Evolutionary conservation across 2,797 vertebrate genomes (phyloP).

Genomic region (Sebastes cheni): DNA sequence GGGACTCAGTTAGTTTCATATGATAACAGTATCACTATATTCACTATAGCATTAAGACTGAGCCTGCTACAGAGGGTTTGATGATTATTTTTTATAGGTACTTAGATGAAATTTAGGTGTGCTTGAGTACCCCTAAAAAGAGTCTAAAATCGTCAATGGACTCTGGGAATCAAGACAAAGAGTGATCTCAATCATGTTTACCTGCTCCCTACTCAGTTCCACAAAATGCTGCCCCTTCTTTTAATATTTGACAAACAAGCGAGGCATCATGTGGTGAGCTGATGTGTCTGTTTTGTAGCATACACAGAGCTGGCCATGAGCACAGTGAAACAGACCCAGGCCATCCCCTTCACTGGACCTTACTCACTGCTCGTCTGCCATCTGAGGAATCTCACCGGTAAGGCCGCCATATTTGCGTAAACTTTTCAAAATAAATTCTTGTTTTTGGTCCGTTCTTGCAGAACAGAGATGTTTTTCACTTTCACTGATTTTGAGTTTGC

Average conservation of each 20-base stretch:
- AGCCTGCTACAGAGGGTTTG: no score
- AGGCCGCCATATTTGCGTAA: neutral
- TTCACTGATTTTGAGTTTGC: neutral
- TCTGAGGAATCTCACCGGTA: constrained; percentile 91
- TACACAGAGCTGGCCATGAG: constrained; percentile 97
- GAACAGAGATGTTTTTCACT: neutral
- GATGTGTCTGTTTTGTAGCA: constrained; percentile 74
- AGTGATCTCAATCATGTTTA: neutral
- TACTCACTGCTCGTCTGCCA: constrained; percentile 91
- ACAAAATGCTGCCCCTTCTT: neutral
- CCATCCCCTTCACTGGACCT: constrained; percentile 92
- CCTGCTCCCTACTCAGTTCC: neutral
- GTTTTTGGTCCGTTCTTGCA: neutral
- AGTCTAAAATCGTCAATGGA: no score
- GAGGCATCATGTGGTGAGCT: neutral
- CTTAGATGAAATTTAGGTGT: no score
- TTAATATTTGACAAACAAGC: neutral
- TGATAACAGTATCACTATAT: no score
- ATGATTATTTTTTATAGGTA: no score
- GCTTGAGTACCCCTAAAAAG: no score
- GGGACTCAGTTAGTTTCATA: no score
- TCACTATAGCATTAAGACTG: no score
- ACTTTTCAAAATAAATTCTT: neutral
- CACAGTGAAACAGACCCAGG: constrained; percentile 95
- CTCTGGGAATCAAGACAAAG: no score